Evolutionary conservation across 2,113 vertebrate genomes (phyloP).

Genomic region (Pogona vitticeps): DNA sequence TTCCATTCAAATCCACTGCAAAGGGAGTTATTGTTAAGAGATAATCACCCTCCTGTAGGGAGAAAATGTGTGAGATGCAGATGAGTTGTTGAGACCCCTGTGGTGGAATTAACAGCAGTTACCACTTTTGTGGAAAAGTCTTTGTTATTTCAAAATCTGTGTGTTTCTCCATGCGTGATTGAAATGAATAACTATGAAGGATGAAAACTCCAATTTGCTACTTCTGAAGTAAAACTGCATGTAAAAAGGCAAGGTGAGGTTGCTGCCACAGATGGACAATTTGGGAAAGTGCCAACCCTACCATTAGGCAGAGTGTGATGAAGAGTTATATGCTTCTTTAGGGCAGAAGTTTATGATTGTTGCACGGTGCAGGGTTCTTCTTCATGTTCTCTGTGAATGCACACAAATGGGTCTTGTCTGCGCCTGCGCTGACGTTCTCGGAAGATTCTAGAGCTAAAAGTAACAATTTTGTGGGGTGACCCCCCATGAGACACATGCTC

Average conservation of each 20-base stretch:
- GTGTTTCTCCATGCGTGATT: conserved; percentile 73
- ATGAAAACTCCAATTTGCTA: conserved; percentile 55
- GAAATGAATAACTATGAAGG: conserved; percentile 64
- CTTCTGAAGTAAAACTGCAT: conserved; percentile 47
- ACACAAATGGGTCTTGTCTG: too few relatives aligned
- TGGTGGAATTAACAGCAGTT: conserved; percentile 50
- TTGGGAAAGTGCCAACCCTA: conserved; percentile 30
- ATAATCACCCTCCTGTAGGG: conserved; percentile 71
- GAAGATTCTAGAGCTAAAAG: too few relatives aligned
- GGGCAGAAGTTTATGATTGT: too few relatives aligned
- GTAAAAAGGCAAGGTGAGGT: neutral
- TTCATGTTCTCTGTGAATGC: too few relatives aligned
- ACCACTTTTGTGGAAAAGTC: conserved; percentile 53
- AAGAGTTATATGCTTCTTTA: too few relatives aligned
- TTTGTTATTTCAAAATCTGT: conserved; percentile 65
- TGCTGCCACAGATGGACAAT: neutral
- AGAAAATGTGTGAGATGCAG: conserved; percentile 50
- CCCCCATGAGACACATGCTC: too few relatives aligned
- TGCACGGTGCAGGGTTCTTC: too few relatives aligned
- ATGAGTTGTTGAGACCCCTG: conserved; percentile 29
- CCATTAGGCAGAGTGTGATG: neutral
- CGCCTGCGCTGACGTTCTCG: too few relatives aligned
- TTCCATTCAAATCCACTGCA: conserved; percentile 47
- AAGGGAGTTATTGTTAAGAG: conserved; percentile 36
- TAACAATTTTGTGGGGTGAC: too few relatives aligned